Evolutionary conservation across 2,797 vertebrate genomes (phyloP), one percentile per base, ranked within the genome.

Genomic region (Pipistrellus pipistrellus): DNA sequence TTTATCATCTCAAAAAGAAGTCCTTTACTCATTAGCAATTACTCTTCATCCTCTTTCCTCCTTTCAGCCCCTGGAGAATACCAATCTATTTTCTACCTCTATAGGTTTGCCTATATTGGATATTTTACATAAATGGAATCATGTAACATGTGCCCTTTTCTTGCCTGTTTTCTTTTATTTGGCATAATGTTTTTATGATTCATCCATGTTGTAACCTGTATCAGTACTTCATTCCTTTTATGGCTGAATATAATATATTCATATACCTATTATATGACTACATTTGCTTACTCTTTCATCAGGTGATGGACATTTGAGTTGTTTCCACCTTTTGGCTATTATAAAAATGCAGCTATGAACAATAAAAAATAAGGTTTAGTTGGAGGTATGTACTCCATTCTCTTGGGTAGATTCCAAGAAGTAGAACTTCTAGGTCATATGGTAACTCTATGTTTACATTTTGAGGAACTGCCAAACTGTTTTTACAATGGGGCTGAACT

Each of bases 1-100:
- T 78, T 83, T 83, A 62, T 82, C 12, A 41, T 38, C 48, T 88
- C 30, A 82, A 62, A 76, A 90, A 81, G 35, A 66, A 94, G 38
- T 55, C n/a, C 23, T 71, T 57, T 21, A 91, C 62, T 35, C 44
- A 35, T 76, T 72, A 77, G 38, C 14, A 85, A 62, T 81, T 12
- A 71, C 27, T 59, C 35, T 90, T 46, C 4, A 46, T 69, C 7
- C 32, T 66, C 41, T 46, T 85, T 71, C 46, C 15, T 94, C 41
- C 32, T 21, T 13, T 11, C 10, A 30, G 2, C 10, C 20, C 13
- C 20, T 84, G 25, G 83, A 46, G 78, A 2, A 51, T n/a, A 71
- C 18, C 71, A 30, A 66, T 69, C 57, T 53, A 23, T 66, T 80
- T 69, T 55, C 7, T 35, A 25, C 69, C 17, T 32, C 20, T 75